phyloP scores from a whole-genome alignment of 2,888 invertebrate species.

The Cylloceria caligata region DNA sequence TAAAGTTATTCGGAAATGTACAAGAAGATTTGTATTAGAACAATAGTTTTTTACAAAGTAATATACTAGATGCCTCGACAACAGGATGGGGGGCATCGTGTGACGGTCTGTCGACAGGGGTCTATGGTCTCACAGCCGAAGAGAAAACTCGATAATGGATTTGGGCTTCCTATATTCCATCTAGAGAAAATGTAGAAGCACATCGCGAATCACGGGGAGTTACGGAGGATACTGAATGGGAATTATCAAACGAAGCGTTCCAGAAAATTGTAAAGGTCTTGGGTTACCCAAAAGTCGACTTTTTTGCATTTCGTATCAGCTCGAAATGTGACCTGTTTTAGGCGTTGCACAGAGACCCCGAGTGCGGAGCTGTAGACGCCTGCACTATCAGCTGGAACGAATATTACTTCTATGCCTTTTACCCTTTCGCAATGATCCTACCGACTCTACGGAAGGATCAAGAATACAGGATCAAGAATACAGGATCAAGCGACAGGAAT shows the following conservation, averaged over 20 bases:
- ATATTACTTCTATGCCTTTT: too few species aligned
- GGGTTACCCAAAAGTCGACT: too few species aligned
- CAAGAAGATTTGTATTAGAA: slow-evolving; percentile 43
- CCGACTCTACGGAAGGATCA: too few species aligned
- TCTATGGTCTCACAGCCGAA: slow-evolving; percentile 43
- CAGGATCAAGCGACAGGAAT: slow-evolving; percentile 43
- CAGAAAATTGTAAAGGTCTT: slow-evolving; percentile 25
- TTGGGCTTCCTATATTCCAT: slow-evolving; percentile 69
- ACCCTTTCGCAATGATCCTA: too few species aligned
- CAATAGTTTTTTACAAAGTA: slow-evolving; percentile 13
- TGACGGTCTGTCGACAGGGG: slow-evolving; percentile 35
- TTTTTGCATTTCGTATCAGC: too few species aligned
- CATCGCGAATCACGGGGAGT: slow-evolving; percentile 62
- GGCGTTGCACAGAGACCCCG: too few species aligned
- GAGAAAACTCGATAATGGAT: slow-evolving; percentile 62
- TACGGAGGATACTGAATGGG: slow-evolving; percentile 61
- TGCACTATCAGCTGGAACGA: too few species aligned
- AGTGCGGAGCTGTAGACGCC: too few species aligned
- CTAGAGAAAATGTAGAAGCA: slow-evolving; percentile 60
- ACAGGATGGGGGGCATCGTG: slow-evolving; percentile 57
- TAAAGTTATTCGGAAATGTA: slow-evolving; percentile 8
- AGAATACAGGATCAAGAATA: too few species aligned
- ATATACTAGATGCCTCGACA: slow-evolving; percentile 55
- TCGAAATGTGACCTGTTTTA: too few species aligned
- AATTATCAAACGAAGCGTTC: slow-evolving; percentile 40